Base-by-base conservation (phyloP, 2,797 vertebrate genomes). In the Orientallactaga sibirica region DNA sequence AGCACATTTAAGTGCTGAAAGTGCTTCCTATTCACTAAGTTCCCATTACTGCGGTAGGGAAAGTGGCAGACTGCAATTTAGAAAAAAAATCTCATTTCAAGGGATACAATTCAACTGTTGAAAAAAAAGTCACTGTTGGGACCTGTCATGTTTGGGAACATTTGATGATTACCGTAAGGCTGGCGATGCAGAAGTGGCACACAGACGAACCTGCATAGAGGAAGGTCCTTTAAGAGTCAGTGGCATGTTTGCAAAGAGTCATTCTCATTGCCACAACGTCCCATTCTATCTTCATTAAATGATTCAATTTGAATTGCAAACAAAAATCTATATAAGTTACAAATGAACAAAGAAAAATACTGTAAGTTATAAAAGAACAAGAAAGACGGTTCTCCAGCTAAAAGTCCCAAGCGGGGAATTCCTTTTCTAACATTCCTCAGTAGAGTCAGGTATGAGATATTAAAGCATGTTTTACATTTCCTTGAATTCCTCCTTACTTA, bases 21-120 rank as follows among this genome's bases (percentile, higher is more conserved):
- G 90, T 86, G 91, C 94, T 94, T 94, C 87, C 87, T 90, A 78
- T 95, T 94, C 79, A 96, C 89, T 83, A 86, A 95, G 82, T 93
- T 91, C 67, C 93, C 75, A 90, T 96, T 94, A 94, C 78, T 80
- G 68, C 15, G 18, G 79, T 74, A 87, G 79, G 92, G 66, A 86
- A 95, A 86, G 37, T 93, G 79, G 92, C 85, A 96, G 89, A 27
- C 82, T 86, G 86, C 95, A 96, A 95, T 52, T 52, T 94, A 7
- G 1, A 48, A 48, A 48, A 48, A 48, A 96, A 92, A 74, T 79
- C 64, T 85, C 76, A 95, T 88, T 96, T 91, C 94, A 79, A 86
- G 29, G 77, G 61, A 92, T 81, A 90, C 24, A 84, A 86, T 92
- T 91, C 78, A 89, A 88, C 79, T 80, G 81, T 43, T 91, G 67